Base-by-base conservation (phyloP, 2,797 vertebrate genomes). In the Chelon auratus region DNA sequence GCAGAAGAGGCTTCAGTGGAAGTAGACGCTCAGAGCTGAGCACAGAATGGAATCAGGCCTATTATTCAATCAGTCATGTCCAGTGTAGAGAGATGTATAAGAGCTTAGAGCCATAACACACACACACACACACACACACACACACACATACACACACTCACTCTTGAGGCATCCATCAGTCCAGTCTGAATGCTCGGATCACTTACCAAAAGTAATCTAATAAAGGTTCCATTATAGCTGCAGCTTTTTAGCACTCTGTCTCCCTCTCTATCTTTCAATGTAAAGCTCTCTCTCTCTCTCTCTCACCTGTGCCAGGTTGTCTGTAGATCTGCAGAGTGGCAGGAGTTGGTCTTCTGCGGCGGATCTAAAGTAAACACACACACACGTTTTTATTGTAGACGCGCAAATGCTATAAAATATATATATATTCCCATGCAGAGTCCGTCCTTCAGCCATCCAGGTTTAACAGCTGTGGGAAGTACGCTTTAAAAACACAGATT, bases 291-390 rank as follows among this genome's bases (percentile, higher is more conserved):
- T n/a, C 47, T 65, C 30, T 33, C 30, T 33, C 30, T 33, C 30
- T 33, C 77, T 79, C 80, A 91, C 88, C 89, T 89, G 85, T 47
- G 39, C 84, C 85, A 59, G 90, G 89, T 77, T 87, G 91, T 86
- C 88, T 90, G 86, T 92, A 92, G 86, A 92, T 92, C 87, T 92
- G 91, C 87, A 92, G 87, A 1, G 90, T 92, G 7, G 91, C 91
- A 11, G 90, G 91, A 73, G 91, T 92, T 0, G 91, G 91, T 84
- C 91, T 70, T 81, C 91, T 86, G 66, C 91, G 90, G 9, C 91
- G 89, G 62, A 92, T 92, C 91, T 92, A 75, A 78, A 12, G 18
- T 39, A 42, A 80, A 80, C 48, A 78, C 63, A 83, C 63, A 83
- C 37, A 36, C n/a, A 62, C 5, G 5, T 5, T 13, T 68, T 12